Base-by-base conservation (phyloP, 1,140 invertebrate genomes). In the Agraylea sexmaculata region DNA sequence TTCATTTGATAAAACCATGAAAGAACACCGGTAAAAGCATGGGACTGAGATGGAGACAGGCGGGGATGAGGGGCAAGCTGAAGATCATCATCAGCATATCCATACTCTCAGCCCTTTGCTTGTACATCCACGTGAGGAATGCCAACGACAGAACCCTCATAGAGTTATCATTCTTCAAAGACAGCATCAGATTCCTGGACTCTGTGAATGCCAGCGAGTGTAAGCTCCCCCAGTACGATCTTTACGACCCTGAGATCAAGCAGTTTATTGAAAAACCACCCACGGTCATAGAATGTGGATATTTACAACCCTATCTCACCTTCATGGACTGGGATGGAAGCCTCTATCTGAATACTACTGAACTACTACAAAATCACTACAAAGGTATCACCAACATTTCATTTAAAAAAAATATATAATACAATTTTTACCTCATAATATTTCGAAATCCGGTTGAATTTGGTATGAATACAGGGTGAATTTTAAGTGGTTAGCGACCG, bases 251-350 rank as follows among this genome's bases (percentile, higher is more conserved):
- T 4, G 17, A 40, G 20, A 46, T 46, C 10, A 40, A 16, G 27
- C 19, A 18, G 15, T 50, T 42, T 31, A 47, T 50, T n/a, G 27
- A 50, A 1, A 45, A 44, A 17, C 42, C 48, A 2, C 38, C 42
- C 1, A 40, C 35, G 1, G 12, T 22, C 2, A 44, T 50, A 0
- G 13, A 41, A 2, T 50, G 48, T 33, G 44, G 44, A 2, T 36
- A 39, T 12, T 15, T 34, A 4, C 48, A 50, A 18, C 48, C 48
- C 2, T 50, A 50, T 22, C 23, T 50, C 19, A 50, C 48, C 11
- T 47, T 42, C 35, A 31, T 47, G 42, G 39, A 50, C 27, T 50
- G 48, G 48, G 40, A 47, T 27, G 48, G 48, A 27, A 41, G 17
- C 1, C 36, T 50, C 3, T 34, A 44, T 23, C 12, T 50, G 4